Percentiles rank a stretch among this genome's conserved stretches.
Evolutionary conservation across 1,140 invertebrate species (phyloP).

Genomic region (Ganaspis sp.): DNA sequence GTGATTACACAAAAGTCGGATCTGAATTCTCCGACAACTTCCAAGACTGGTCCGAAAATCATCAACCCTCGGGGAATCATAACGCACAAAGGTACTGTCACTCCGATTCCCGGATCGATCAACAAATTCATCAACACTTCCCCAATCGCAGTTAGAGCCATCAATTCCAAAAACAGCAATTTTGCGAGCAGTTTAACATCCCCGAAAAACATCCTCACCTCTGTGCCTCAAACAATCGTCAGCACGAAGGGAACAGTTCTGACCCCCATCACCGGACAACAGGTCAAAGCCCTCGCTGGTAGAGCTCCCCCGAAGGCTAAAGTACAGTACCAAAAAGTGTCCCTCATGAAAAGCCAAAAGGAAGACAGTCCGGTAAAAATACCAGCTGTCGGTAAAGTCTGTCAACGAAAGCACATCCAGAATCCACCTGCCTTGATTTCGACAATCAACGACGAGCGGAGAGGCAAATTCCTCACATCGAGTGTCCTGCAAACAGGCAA

Average conservation of each 20-base stretch:
- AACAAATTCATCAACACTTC: slow-evolving; percentile 57
- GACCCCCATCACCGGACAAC: slow-evolving; percentile 72
- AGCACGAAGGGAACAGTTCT: slow-evolving; percentile 70
- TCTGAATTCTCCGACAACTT: slow-evolving; percentile 63
- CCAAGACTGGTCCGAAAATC: slow-evolving; percentile 72
- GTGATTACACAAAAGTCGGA: slow-evolving; percentile 71
- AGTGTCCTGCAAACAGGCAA: slow-evolving; percentile 56
- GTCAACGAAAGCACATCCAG: too few relatives aligned
- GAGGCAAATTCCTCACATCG: slow-evolving; percentile 48
- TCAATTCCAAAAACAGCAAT: slow-evolving; percentile 57
- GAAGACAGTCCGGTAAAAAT: slow-evolving; percentile 47
- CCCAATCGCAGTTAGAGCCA: slow-evolving; percentile 57
- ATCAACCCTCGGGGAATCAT: slow-evolving; percentile 61
- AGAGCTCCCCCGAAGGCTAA: slow-evolving; percentile 65
- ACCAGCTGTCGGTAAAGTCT: too few relatives aligned
- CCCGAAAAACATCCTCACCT: slow-evolving; percentile 76
- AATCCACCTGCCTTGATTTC: slow-evolving; percentile 41
- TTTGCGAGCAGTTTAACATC: slow-evolving; percentile 63
- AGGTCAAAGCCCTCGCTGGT: slow-evolving; percentile 72
- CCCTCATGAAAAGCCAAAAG: slow-evolving; percentile 58
- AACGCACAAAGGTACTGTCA: slow-evolving; percentile 59
- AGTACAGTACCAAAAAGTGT: slow-evolving; percentile 65
- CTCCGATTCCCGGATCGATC: slow-evolving; percentile 57
- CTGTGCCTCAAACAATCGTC: slow-evolving; percentile 56
- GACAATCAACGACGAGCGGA: slow-evolving; percentile 43